These are phyloP conservation scores for Druon quercuslanigerum DNA, from an alignment of 1,140 invertebrate genomes.

Conservation along the genomic window DNA sequence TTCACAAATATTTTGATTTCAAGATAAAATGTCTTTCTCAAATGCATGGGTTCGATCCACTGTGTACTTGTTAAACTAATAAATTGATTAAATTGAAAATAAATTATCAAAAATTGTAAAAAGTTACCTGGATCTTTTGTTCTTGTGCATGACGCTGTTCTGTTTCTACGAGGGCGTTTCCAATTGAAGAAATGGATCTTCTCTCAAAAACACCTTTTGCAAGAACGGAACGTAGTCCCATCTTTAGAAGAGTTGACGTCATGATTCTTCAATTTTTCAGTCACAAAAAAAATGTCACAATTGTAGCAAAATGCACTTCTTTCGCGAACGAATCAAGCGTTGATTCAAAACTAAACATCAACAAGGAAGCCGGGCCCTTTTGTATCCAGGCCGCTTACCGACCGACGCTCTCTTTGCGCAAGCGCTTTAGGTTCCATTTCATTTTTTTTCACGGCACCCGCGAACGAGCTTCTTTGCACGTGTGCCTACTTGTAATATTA, in stretches of 20 bases:
- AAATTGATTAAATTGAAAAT: too few species aligned
- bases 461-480: conserved; percentile 36
- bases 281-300: not conserved
- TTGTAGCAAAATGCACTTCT: not conserved
- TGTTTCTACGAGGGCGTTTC: conserved; percentile 1
- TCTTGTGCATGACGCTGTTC: conserved; percentile 29
- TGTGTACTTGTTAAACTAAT: too few species aligned
- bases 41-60: too few species aligned
- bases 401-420: conserved; percentile 41
- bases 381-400: conserved; percentile 48
- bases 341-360: conserved; percentile 43
- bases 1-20: too few species aligned
- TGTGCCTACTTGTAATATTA: conserved; percentile 7
- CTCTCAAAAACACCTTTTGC: conserved; percentile 51
- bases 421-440: conserved; percentile 34
- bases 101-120: conserved; percentile 2
- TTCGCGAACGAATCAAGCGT: not conserved
- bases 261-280: conserved; percentile 40
- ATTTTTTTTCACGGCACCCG: not conserved
- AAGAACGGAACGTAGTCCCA: conserved; percentile 42
- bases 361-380: conserved; percentile 42
- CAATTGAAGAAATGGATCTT: conserved; percentile 35
- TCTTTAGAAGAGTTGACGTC: conserved; percentile 49
- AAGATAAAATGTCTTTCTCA: too few species aligned
- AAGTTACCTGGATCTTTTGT: conserved; percentile 43